Base-by-base conservation (phyloP, 2,888 invertebrate species). In the Aquatica leii region DNA sequence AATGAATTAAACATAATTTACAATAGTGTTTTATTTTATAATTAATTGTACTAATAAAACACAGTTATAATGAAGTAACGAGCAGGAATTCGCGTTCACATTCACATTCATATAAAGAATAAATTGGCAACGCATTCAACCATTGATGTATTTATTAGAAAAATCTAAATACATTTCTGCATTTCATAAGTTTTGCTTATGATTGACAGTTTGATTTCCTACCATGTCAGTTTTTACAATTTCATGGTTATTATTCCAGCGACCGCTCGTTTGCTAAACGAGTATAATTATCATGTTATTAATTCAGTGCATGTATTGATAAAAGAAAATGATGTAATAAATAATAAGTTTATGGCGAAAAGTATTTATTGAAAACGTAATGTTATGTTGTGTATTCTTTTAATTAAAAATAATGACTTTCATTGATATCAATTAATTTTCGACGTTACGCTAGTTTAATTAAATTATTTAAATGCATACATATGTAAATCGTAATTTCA, bases 61-160 rank as follows among this genome's bases (percentile, higher is more conserved):
- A n/a, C n/a, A n/a, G n/a, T n/a, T n/a, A n/a, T n/a, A n/a, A n/a
- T n/a, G n/a, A n/a, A n/a, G n/a, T n/a, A n/a, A n/a, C n/a, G n/a
- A n/a, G n/a, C n/a, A n/a, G n/a, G n/a, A n/a, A n/a, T n/a, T n/a
- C n/a, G 24, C 24, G 24, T 24, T 24, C 24, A 24, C 24, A 24
- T 24, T 2, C 4, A 4, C 24, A 6, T 24, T 24, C n/a, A 6
- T 24, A 24, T 4, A 6, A 24, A 24, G 6, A 24, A 4, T 24
- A 4, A 24, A 24, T 24, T 24, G 24, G 24, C 2, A n/a, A 24
- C 2, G 24, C 24, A 24, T 24, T 24, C 24, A 24, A 24, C 6
- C 24, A 15, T 14, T 48, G 53, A 60, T 54, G 20, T 60, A 60
- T 60, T 60, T 60, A 60, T 60, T 60, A 34, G 51, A 60, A 55